Evolutionary conservation across 2,113 vertebrate genomes (phyloP).

Genomic region (Limnothrissa miodon): DNA sequence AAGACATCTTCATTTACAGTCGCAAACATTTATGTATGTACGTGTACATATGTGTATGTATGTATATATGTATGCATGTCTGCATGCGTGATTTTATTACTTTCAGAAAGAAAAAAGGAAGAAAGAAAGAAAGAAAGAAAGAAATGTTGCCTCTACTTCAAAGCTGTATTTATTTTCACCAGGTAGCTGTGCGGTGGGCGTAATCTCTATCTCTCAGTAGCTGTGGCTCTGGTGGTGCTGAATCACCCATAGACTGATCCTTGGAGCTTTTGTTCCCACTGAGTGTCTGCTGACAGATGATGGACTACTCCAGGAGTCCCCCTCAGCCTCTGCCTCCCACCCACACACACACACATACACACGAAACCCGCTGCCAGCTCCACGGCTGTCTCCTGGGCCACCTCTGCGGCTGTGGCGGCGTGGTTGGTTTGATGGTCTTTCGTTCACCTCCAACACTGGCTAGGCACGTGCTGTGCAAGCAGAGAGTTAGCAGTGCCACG

Average conservation of each 20-base stretch:
- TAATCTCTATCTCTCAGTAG: slow-evolving; percentile 50
- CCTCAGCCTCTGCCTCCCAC: background rate
- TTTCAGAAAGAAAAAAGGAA: background rate
- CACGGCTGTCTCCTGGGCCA: background rate
- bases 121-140: background rate
- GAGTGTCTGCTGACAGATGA: slow-evolving; percentile 66
- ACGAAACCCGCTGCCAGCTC: background rate
- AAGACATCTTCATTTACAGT: background rate
- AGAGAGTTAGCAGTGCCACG: background rate
- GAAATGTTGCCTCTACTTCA: background rate
- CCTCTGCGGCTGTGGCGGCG: background rate
- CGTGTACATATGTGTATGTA: background rate
- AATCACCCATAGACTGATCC: background rate
- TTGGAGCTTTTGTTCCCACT: background rate
- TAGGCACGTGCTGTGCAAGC: background rate
- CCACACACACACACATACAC: slow-evolving; percentile 8
- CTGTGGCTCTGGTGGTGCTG: background rate
- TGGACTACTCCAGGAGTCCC: slow-evolving; percentile 21
- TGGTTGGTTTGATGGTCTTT: background rate
- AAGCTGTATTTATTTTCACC: background rate
- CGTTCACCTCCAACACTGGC: background rate
- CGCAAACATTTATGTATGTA: background rate
- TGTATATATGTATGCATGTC: background rate
- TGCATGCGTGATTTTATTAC: background rate
- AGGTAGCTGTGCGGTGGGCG: slow-evolving; percentile 32